phyloP scores from a whole-genome alignment of 2,113 vertebrate species.

The Oncorhynchus kisutch region DNA sequence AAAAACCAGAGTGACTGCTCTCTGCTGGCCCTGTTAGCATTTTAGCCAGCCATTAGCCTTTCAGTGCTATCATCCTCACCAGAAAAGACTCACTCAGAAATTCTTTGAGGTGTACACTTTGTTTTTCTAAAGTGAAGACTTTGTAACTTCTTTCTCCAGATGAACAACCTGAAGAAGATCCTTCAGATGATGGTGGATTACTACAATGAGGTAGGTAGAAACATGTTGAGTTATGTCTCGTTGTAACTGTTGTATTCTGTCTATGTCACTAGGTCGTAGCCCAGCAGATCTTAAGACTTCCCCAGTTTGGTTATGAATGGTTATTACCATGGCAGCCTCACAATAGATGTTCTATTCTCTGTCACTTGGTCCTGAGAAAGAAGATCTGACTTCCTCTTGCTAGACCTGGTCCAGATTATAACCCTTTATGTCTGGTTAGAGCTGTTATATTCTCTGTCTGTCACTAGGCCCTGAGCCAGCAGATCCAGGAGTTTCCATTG shows the following conservation, averaged over 20 bases:
- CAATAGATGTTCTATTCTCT: too few species aligned
- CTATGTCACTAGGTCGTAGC: neutral
- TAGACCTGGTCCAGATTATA: neutral
- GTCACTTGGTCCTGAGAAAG: neutral
- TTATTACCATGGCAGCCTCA: too few species aligned
- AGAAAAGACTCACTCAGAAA: too few species aligned
- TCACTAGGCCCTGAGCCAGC: slow-evolving; percentile 84
- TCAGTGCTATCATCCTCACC: too few species aligned
- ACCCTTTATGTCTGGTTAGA: neutral
- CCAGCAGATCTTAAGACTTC: neutral
- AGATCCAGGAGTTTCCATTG: slow-evolving; percentile 85
- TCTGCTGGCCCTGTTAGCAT: neutral
- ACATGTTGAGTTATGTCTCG: neutral
- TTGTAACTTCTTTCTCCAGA: slow-evolving; percentile 65
- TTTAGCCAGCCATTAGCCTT: neutral
- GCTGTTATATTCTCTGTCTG: neutral
- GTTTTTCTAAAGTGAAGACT: neutral
- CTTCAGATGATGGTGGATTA: slow-evolving; percentile 94
- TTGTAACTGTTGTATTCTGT: neutral
- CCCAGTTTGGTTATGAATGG: too few species aligned
- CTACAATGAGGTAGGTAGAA: slow-evolving; percentile 88
- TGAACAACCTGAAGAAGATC: slow-evolving; percentile 97
- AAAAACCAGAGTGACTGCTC: slow-evolving; percentile 1
- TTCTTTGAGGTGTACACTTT: too few species aligned
- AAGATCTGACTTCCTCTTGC: neutral